phyloP scores from a whole-genome alignment of 1,140 invertebrate genomes.

The Temnothorax curvispinosus region DNA sequence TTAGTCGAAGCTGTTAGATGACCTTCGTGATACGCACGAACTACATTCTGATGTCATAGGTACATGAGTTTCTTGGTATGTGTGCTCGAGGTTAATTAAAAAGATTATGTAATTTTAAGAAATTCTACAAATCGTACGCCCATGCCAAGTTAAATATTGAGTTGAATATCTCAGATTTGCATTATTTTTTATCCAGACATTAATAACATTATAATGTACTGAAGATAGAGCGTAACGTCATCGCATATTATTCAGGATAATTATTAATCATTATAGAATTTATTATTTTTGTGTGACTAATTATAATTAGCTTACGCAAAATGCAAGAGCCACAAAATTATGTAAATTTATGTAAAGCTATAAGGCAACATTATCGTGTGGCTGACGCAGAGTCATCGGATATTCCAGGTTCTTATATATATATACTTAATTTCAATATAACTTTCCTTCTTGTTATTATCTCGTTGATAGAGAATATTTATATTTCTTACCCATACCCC shows the following conservation, averaged over 20 bases:
- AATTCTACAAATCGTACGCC: neutral
- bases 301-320: neutral
- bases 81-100: neutral
- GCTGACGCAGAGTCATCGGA: neutral
- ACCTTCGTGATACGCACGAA: constrained; percentile 6
- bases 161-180: neutral
- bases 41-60: neutral
- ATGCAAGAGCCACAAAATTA: neutral
- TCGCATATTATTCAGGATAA: neutral
- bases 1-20: neutral
- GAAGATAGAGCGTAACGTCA: neutral
- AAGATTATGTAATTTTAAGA: constrained; percentile 4
- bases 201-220: neutral
- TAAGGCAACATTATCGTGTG: neutral
- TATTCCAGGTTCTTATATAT: constrained; percentile 26
- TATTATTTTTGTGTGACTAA: neutral
- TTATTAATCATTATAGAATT: neutral
- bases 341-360: constrained; percentile 18
- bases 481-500: neutral
- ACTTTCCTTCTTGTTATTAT: neutral
- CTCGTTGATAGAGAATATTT: neutral
- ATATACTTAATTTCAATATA: neutral
- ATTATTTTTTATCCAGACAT: neutral
- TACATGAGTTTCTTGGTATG: neutral
- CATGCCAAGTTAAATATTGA: neutral